Evolutionary conservation across 2,888 invertebrate species (phyloP), one percentile per base, ranked within the genome.

Genomic region (Lagria hirta): DNA sequence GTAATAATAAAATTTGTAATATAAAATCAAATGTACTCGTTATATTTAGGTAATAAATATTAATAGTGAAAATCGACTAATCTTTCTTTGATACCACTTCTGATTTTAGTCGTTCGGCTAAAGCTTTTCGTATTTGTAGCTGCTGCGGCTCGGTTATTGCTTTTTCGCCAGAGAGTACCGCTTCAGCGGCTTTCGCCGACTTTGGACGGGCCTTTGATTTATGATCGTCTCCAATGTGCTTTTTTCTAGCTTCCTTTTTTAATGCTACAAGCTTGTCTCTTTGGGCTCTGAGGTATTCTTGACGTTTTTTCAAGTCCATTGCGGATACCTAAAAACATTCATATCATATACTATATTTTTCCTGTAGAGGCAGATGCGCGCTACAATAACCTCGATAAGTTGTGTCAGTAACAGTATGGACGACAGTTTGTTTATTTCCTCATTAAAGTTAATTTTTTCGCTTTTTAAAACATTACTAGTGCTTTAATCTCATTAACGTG

Each of bases 231-330:
- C 79, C 81, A 4, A 94, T 74, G 65, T 88, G 83, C 55, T 86
- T 85, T 63, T 88, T 86, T 11, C 96, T 79, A 12, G 88, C 92
- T 65, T 88, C 85, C 64, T 88, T 89, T 71, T 96, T 97, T 64
- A 95, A 74, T 11, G 88, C 88, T 24, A 96, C 77, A 35, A 97
- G 77, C 66, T 94, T 92, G 70, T 96, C 96, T 13, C 96, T 79
- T 66, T 96, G 95, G 46, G 87, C 83, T 36, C 87, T 82, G 41
- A 97, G 74, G 69, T 95, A 96, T 52, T 87, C 84, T 61, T 92
- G 89, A 0, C 96, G 79, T 41, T 82, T 81, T 48, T 80, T 79
- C 28, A 94, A 73, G 55, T 93, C 92, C 42, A 75, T 75, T 12
- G 74, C 72, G 57, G 75, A 73, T 20, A 78, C 67, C 72, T 76